Evolutionary conservation across 2,888 invertebrate species (phyloP).

Genomic region (Melipona bicolor): DNA sequence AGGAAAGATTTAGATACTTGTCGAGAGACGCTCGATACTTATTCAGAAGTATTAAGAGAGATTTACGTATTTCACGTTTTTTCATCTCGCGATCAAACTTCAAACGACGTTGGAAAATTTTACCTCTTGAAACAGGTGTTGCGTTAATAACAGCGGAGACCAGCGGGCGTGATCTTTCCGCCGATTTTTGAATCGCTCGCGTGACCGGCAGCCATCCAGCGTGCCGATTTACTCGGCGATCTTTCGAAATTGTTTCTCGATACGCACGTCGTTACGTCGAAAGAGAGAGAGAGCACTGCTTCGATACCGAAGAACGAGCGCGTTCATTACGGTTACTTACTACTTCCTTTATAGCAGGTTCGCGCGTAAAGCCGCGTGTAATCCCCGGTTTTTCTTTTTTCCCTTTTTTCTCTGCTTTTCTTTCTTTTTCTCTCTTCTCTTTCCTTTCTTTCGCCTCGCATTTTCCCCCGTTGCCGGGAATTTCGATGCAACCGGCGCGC

Average conservation of each 20-base stretch:
- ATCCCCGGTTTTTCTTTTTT: background rate
- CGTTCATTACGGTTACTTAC: constrained; percentile 34
- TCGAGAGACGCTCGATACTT: background rate
- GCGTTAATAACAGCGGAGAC: background rate
- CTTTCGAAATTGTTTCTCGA: constrained; percentile 25
- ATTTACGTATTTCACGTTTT: background rate
- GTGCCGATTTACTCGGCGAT: constrained; percentile 11
- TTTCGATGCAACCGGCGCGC: constrained; percentile 8
- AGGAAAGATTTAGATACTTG: no score
- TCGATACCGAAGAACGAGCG: constrained; percentile 1
- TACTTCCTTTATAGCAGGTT: constrained; percentile 33
- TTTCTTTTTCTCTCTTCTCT: no score
- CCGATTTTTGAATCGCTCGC: constrained; percentile 13
- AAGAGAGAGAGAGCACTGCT: background rate
- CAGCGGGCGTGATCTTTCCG: background rate
- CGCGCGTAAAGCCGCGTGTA: constrained; percentile 13
- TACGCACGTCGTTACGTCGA: constrained; percentile 10
- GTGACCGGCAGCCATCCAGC: constrained; percentile 18
- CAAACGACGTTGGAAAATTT: background rate
- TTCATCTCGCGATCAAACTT: background rate
- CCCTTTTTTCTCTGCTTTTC: no score
- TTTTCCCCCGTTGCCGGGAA: constrained; percentile 18
- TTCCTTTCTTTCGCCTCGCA: background rate
- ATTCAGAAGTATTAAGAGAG: background rate
- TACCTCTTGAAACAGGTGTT: background rate